Evolutionary conservation across 2,797 vertebrate species (phyloP), one percentile per base, ranked within the genome.

Genomic region (Scolopax rusticola): DNA sequence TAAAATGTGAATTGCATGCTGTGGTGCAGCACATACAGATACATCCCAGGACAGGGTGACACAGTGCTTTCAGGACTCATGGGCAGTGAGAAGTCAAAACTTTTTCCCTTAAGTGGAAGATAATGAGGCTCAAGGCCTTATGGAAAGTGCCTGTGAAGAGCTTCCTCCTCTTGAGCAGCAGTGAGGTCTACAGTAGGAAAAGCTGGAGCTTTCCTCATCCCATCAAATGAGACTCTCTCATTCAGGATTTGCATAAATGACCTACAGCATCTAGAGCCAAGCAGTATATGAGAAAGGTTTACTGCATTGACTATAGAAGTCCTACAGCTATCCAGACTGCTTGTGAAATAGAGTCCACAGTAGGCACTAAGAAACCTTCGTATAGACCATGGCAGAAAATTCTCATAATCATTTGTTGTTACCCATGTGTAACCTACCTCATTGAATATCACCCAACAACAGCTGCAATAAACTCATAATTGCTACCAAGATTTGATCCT

Each of bases 61-160:
- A 19, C 30, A 11, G 40, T 27, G 41, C 21, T 48, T 73, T 60
- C 40, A 60, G 48, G 53, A 69, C 14, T 32, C 33, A 51, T 33
- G 30, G 10, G 4, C 33, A 57, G 45, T 53, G n/a, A 53, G 51
- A 65, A 45, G 28, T 32, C 75, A n/a, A 64, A 69, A 24, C 9
- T n/a, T 7, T 8, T 10, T 50, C 38, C 32, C 54, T 16, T 15
- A 38, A 53, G 25, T 11, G n/a, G 27, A 43, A 36, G 36, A 43
- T 6, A 43, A 54, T 0, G 0, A 20, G 43, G 27, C 15, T 77
- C 19, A 14, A 41, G 45, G 0, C 15, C 2, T 11, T 60, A 6
- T 3, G 48, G 27, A 47, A 71, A 53, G 21, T 33, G 24, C 28
- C 36, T 45, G 8, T 28, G 15, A 33, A 51, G 40, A 41, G 8